Evolutionary conservation across 2,797 vertebrate genomes (phyloP).

Genomic region (Acrocephalus scirpaceus): DNA sequence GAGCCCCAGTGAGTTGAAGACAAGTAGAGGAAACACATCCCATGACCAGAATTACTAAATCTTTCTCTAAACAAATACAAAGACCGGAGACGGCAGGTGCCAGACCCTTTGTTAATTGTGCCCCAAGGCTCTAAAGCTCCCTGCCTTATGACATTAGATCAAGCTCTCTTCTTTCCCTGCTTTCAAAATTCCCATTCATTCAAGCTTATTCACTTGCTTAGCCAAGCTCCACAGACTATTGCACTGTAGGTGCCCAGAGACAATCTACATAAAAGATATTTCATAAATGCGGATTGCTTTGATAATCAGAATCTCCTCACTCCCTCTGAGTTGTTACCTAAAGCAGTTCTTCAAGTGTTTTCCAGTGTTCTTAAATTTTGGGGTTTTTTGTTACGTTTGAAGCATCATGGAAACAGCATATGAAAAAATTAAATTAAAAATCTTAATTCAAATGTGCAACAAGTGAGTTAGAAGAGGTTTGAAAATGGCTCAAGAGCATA

Average conservation of each 20-base stretch:
- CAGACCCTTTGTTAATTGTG: conserved; percentile 41
- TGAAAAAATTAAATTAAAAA: neutral
- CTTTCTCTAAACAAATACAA: neutral
- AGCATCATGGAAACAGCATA: neutral
- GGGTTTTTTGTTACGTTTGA: accelerated
- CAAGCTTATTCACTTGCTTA: neutral
- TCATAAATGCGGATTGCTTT: neutral
- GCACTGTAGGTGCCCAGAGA: neutral
- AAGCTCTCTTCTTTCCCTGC: neutral
- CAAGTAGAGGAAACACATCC: neutral
- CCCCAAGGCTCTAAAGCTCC: conserved; percentile 18
- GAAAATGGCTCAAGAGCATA: neutral
- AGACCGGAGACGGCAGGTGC: neutral
- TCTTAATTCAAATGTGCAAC: neutral
- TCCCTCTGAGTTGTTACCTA: neutral
- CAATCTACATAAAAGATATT: neutral
- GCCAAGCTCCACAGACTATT: neutral
- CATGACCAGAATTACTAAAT: neutral
- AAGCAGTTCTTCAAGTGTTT: neutral
- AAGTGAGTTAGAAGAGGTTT: neutral
- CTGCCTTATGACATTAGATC: conserved; percentile 49
- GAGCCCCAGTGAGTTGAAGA: neutral
- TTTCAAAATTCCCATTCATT: neutral
- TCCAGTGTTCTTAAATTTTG: neutral
- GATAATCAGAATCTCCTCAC: neutral